These are phyloP conservation scores for Platerodrilus igneus DNA, from an alignment of 2,888 invertebrate genomes.

Conservation along the genomic window DNA sequence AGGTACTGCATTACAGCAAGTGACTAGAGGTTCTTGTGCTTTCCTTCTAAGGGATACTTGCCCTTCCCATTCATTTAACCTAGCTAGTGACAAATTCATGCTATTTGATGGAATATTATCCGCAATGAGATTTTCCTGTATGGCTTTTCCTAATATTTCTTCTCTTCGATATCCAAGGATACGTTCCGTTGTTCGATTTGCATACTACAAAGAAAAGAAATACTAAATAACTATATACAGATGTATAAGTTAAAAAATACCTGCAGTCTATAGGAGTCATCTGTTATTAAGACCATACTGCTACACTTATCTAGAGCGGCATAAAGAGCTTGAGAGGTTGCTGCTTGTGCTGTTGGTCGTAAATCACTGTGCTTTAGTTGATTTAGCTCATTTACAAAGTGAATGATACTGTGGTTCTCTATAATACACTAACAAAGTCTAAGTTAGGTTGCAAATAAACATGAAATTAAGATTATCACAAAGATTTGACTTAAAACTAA, in stretches of 20 bases:
- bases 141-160: conserved; percentile 58
- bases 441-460: conserved; percentile 16
- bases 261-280: conserved; percentile 77
- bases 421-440: conserved; percentile 57
- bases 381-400: conserved; percentile 66
- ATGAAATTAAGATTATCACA: too few species aligned
- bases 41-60: conserved; percentile 67
- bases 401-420: conserved; percentile 59
- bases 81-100: conserved; percentile 59
- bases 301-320: conserved; percentile 81
- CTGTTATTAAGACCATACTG: conserved; percentile 84
- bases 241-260: conserved; percentile 46
- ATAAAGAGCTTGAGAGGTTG: conserved; percentile 75
- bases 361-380: conserved; percentile 77
- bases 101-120: conserved; percentile 52
- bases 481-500: too few species aligned
- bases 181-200: conserved; percentile 82
- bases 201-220: conserved; percentile 66
- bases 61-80: conserved; percentile 74
- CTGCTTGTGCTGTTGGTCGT: conserved; percentile 68
- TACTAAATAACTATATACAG: neutral
- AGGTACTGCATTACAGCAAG: conserved; percentile 72
- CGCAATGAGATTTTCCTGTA: conserved; percentile 51
- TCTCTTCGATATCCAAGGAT: conserved; percentile 69
- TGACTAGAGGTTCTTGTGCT: conserved; percentile 70